Evolutionary conservation across 2,888 invertebrate species (phyloP).

Genomic region (Timandra comae): DNA sequence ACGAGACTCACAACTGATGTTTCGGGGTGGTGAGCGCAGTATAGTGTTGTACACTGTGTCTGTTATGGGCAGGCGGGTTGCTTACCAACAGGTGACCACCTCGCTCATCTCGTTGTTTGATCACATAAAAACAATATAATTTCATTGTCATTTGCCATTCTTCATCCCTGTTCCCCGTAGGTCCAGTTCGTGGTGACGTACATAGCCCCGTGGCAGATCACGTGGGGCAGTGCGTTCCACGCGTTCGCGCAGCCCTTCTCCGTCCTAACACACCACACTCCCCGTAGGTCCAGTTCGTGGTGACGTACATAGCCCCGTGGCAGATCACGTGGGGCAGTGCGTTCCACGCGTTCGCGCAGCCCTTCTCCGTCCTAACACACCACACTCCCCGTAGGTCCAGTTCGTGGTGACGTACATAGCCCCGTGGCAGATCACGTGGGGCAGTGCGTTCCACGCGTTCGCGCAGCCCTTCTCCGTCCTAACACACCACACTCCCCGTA

Average conservation of each 20-base stretch:
- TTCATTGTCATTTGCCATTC: too few relatives aligned
- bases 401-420: constrained; percentile 99
- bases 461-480: constrained; percentile 99
- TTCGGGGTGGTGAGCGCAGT: too few relatives aligned
- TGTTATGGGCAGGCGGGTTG: too few relatives aligned
- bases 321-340: constrained; percentile 99
- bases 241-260: constrained; percentile 99
- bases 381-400: constrained; percentile 86
- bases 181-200: constrained; percentile 98
- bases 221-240: constrained; percentile 99
- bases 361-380: too few relatives aligned
- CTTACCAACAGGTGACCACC: too few relatives aligned
- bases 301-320: constrained; percentile 99
- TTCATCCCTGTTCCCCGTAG: too few relatives aligned
- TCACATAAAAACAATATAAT: too few relatives aligned
- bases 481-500: too few relatives aligned
- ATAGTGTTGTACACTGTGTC: too few relatives aligned
- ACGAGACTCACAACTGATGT: too few relatives aligned
- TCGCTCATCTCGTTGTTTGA: too few relatives aligned
- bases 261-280: too few relatives aligned
- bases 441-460: constrained; percentile 99
- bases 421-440: constrained; percentile 99
- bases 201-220: constrained; percentile 99
- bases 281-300: constrained; percentile 94
- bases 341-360: constrained; percentile 99